phyloP scores from a whole-genome alignment of 2,888 invertebrate species.

The Drymonia ruficornis region DNA sequence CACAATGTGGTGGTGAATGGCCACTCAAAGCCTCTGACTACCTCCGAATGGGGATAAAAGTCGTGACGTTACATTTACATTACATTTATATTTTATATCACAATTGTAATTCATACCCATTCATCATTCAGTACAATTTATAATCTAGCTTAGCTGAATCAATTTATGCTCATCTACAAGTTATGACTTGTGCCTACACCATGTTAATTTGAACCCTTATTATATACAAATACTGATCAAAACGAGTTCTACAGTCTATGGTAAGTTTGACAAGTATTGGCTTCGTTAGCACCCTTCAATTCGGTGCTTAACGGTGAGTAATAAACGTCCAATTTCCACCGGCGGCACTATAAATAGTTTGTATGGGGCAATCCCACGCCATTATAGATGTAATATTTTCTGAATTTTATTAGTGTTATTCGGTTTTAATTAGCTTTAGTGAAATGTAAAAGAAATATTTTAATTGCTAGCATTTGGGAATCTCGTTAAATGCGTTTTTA shows the following conservation, averaged over 20 bases:
- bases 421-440: conserved; percentile 26
- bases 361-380: conserved; percentile 9
- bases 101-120: too few relatives aligned
- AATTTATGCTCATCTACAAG: background rate
- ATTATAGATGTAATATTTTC: conserved; percentile 21
- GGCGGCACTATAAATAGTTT: conserved; percentile 25
- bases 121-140: background rate
- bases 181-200: background rate
- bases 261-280: conserved; percentile 22
- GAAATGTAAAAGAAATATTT: background rate
- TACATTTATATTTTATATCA: too few relatives aligned
- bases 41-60: too few relatives aligned
- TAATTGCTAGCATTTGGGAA: conserved; percentile 14
- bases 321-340: conserved; percentile 37
- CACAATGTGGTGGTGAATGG: too few relatives aligned
- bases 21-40: too few relatives aligned
- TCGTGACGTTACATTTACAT: too few relatives aligned
- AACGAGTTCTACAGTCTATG: background rate
- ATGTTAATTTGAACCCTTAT: conserved; percentile 9
- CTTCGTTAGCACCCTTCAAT: conserved; percentile 38
- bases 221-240: background rate
- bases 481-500: background rate
- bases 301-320: conserved; percentile 22
- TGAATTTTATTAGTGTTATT: conserved; percentile 23
- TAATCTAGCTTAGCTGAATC: background rate